A percentile compares a stretch with the other conserved stretches of the same genome.
Evolutionary conservation across 1,140 invertebrate species (phyloP).

Genomic region (Solen grandis): DNA sequence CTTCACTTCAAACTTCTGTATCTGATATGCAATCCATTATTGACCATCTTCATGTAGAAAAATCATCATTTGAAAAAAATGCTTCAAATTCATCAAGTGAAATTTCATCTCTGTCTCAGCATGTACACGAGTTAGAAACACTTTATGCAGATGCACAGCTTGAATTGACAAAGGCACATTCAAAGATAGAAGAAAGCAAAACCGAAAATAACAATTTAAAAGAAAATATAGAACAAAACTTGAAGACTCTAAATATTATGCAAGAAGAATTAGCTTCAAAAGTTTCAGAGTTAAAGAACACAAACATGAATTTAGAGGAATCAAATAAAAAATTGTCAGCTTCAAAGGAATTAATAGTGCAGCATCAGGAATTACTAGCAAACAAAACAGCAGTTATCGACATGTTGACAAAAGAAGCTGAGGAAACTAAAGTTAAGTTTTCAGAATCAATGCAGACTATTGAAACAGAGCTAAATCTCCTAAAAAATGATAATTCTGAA

Average conservation of each 20-base stretch:
- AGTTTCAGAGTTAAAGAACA: too few relatives aligned
- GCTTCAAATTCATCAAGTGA: slow-evolving; percentile 28
- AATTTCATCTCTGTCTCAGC: slow-evolving; percentile 47
- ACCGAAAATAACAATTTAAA: too few relatives aligned
- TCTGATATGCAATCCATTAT: slow-evolving; percentile 6
- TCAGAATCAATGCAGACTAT: not conserved
- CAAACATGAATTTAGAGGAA: not conserved
- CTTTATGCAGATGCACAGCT: too few relatives aligned
- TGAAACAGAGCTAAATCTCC: not conserved
- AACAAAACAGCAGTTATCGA: not conserved
- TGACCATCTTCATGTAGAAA: slow-evolving; percentile 36
- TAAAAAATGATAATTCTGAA: not conserved
- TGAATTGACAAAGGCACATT: too few relatives aligned
- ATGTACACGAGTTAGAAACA: slow-evolving; percentile 1
- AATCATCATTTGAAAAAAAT: slow-evolving; percentile 21
- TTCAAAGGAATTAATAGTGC: not conserved
- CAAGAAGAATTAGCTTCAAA: too few relatives aligned
- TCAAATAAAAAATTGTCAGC: not conserved
- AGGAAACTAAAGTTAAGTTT: not conserved
- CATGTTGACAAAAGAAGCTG: not conserved
- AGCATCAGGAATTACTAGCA: not conserved
- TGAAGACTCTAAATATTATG: too few relatives aligned
- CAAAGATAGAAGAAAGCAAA: too few relatives aligned
- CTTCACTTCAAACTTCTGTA: slow-evolving; percentile 30
- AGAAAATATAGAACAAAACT: too few relatives aligned